Conservation (phyloP, 2,888 invertebrate species). For the Andrena haemorrhoa region DNA sequence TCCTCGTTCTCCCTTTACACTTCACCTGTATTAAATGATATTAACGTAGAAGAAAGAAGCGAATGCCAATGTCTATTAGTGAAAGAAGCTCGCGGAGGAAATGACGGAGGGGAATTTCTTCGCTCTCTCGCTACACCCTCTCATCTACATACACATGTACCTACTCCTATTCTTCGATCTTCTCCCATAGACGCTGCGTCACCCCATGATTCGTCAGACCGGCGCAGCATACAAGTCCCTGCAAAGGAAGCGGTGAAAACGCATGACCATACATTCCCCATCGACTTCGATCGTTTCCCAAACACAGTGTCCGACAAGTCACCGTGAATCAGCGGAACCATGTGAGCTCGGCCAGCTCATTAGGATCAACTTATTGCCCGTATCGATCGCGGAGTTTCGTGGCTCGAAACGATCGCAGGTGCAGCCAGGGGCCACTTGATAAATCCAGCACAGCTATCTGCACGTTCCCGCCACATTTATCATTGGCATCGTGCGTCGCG, state of each 20-base stretch:
- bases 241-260: neutral
- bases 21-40: too few relatives aligned
- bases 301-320: slow-evolving; percentile 32
- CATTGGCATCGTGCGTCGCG: slow-evolving; percentile 51
- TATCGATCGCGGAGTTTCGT: slow-evolving; percentile 48
- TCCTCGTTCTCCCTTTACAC: too few relatives aligned
- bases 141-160: too few relatives aligned
- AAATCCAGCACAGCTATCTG: slow-evolving; percentile 21
- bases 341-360: slow-evolving; percentile 18
- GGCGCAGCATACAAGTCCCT: neutral
- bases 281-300: neutral
- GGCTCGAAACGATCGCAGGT: slow-evolving; percentile 51
- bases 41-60: too few relatives aligned
- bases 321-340: slow-evolving; percentile 53
- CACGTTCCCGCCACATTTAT: slow-evolving; percentile 57
- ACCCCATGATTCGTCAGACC: too few relatives aligned
- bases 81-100: too few relatives aligned
- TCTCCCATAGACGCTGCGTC: too few relatives aligned
- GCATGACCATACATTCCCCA: neutral
- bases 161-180: too few relatives aligned
- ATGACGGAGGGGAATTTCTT: too few relatives aligned
- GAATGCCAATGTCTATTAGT: too few relatives aligned
- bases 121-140: too few relatives aligned
- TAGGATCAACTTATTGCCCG: slow-evolving; percentile 34
- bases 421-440: slow-evolving; percentile 23